Evolutionary conservation across 1,140 invertebrate genomes (phyloP).

Genomic region (Micrasema longulum): DNA sequence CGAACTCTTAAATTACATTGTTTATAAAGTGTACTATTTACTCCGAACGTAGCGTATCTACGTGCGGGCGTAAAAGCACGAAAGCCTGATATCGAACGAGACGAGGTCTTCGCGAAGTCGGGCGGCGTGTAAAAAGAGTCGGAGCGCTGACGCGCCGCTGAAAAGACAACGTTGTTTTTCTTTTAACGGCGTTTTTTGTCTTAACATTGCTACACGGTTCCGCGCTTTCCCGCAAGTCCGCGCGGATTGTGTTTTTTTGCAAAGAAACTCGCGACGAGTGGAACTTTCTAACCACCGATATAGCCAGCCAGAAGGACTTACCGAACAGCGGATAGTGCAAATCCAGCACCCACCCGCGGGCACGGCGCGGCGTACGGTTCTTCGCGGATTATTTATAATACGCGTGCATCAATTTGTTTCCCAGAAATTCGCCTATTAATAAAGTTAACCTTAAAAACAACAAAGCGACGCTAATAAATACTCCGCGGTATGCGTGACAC

Average conservation of each 20-base stretch:
- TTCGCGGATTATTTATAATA: slow-evolving; percentile 23
- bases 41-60: slow-evolving; percentile 13
- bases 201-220: background rate
- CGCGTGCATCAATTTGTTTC: slow-evolving; percentile 28
- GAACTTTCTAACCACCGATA: background rate
- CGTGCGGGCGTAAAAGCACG: slow-evolving; percentile 7
- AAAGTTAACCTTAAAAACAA: slow-evolving; percentile 36
- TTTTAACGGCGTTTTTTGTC: background rate
- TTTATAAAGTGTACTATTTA: slow-evolving; percentile 15
- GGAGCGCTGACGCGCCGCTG: background rate
- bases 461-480: slow-evolving; percentile 28
- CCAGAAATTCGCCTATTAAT: slow-evolving; percentile 19
- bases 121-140: slow-evolving; percentile 7
- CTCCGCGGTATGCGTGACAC: slow-evolving; percentile 15
- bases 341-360: background rate
- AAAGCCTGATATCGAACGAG: slow-evolving; percentile 13
- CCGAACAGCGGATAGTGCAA: background rate
- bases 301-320: background rate
- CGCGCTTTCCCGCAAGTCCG: background rate
- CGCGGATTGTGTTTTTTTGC: background rate
- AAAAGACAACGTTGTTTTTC: background rate
- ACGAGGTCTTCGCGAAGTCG: background rate
- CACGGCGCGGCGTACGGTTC: too few relatives aligned
- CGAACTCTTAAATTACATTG: background rate
- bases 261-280: background rate